Percentiles rank a stretch among this genome's conserved stretches.
Conservation (phyloP, 2,113 vertebrate species). For the Siniperca chuatsi region DNA sequence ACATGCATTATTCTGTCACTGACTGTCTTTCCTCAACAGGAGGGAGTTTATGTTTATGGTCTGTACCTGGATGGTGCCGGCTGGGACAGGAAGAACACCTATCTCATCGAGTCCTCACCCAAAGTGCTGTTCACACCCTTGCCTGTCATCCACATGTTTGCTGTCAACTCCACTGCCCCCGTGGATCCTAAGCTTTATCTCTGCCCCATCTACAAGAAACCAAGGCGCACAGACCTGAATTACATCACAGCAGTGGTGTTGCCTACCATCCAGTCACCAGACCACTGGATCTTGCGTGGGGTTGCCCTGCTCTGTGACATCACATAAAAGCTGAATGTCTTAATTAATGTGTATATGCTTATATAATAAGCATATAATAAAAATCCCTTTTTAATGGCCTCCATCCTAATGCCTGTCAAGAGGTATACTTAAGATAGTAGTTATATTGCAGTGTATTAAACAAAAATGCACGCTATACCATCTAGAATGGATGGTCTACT, state of each 20-base stretch:
- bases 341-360: background rate
- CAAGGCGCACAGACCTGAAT: slow-evolving; percentile 87
- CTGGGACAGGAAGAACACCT: slow-evolving; percentile 89
- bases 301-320: slow-evolving; percentile 92
- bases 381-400: background rate
- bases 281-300: slow-evolving; percentile 91
- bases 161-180: slow-evolving; percentile 82
- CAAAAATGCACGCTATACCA: background rate
- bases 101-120: slow-evolving; percentile 87
- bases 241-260: slow-evolving; percentile 88
- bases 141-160: slow-evolving; percentile 91
- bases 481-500: background rate
- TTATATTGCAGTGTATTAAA: background rate
- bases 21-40: slow-evolving; percentile 45
- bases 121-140: slow-evolving; percentile 90
- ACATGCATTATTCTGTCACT: background rate
- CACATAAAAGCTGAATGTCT: slow-evolving; percentile 75
- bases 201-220: slow-evolving; percentile 92
- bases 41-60: slow-evolving; percentile 90
- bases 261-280: slow-evolving; percentile 81
- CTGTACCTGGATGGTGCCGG: slow-evolving; percentile 91
- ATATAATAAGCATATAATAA: slow-evolving; percentile 6
- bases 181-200: slow-evolving; percentile 86
- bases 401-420: background rate
- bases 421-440: background rate